These are phyloP conservation scores for Cephalophus harveyi DNA, from an alignment of 2,113 vertebrate species.

Conservation along the genomic window DNA sequence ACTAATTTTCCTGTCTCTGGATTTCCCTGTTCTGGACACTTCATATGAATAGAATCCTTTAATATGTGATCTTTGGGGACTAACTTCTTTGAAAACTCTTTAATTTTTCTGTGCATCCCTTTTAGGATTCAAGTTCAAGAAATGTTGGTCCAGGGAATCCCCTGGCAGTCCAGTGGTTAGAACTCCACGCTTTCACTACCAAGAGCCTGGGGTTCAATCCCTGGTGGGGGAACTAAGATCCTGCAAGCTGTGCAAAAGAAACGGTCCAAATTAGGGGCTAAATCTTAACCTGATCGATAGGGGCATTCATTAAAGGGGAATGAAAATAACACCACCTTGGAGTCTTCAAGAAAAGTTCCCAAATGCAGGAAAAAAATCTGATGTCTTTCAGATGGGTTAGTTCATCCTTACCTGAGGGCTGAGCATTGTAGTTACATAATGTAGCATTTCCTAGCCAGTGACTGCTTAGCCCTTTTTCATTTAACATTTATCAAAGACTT, in stretches of 20 bases:
- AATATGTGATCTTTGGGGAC: neutral
- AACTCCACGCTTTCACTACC: neutral
- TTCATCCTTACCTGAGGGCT: neutral
- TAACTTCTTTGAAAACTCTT: neutral
- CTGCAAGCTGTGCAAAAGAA: neutral
- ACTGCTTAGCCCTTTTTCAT: slow-evolving; percentile 10
- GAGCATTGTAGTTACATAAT: neutral
- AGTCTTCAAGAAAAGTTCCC: neutral
- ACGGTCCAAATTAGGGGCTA: neutral
- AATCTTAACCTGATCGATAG: neutral
- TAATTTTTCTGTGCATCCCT: neutral
- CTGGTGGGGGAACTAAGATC: neutral
- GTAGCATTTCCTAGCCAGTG: neutral
- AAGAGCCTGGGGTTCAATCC: neutral
- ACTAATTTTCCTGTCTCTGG: neutral
- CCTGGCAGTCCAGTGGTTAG: neutral
- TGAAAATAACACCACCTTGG: neutral
- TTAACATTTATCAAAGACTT: slow-evolving; percentile 56
- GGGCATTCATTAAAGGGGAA: neutral
- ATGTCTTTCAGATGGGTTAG: neutral
- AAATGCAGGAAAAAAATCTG: neutral
- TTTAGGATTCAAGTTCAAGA: neutral
- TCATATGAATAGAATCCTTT: neutral
- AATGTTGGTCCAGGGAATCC: neutral
- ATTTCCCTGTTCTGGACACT: neutral